Base-by-base conservation (phyloP, 2,888 invertebrate species). In the Cephus sareptanus region DNA sequence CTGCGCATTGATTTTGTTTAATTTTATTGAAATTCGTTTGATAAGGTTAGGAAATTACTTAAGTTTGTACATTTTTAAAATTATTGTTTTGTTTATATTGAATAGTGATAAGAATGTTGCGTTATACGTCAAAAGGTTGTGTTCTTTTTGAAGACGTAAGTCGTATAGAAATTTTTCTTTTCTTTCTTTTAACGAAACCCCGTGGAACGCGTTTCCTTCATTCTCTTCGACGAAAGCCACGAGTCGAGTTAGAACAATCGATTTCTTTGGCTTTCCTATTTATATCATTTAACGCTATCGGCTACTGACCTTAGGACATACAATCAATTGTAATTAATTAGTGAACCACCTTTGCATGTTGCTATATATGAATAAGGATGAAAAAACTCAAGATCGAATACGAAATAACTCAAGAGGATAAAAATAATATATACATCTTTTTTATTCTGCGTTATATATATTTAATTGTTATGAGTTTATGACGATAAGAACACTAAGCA, bases 401-500 rank as follows among this genome's bases (percentile, higher is more conserved):
- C 40, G 68, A 75, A 75, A 77, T 37, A 68, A 73, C 30, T 68
- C 37, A 69, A 76, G 31, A 70, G 4, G 34, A 77, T 75, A 71
- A 34, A 34, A 40, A 70, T 75, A 77, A 75, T 77, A 78, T 76
- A 71, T 78, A 78, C 34, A 76, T 56, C 76, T 78, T 76, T 77
- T 75, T 75, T 74, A 75, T 76, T 80, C 76, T 74, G 40, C 70
- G 82, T 80, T 79, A 76, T 80, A 81, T 81, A 81, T 82, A 85
- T 83, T 85, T 83, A 81, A 84, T 84, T 86, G 83, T 84, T 86
- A 83, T 83, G 81, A 83, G 79, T 85, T 83, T 83, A 84, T 74
- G 79, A 81, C 76, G 73, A 81, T 81, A 79, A 83, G 70, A 77
- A 73, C 77, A 34, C 68, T 79, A 85, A 82, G 77, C 85, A 83